Evolutionary conservation across 2,797 vertebrate species (phyloP), one percentile per base, ranked within the genome.

Genomic region (Poeciliopsis turneri): DNA sequence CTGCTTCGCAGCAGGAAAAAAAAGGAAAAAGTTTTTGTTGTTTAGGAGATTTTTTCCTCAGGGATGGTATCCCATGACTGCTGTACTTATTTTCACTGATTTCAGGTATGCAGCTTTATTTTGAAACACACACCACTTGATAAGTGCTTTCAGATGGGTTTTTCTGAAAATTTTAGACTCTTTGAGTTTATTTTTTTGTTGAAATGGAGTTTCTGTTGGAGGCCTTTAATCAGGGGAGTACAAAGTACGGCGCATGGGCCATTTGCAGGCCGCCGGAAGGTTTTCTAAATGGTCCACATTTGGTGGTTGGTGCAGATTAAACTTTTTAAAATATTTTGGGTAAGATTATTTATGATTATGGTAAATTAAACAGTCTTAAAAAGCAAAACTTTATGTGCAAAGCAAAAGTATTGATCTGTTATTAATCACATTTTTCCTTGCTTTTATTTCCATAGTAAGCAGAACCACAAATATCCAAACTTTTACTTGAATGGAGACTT

Each of bases 41-140:
- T 88, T 82, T 78, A 87, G 68, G 55, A 76, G 69, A 43, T 12
- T 1, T 87, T 53, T 72, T 85, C 85, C 86, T 84, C 79, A 6
- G 89, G 86, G 83, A 88, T 45, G 33, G 49, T 79, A 47, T 90
- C 78, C 76, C 74, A 75, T 81, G 82, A 83, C 72, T 82, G 70
- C 74, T 91, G 75, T 72, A 57, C 66, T 83, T 59, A 0, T 82
- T 82, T 86, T 88, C 74, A 91, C 87, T 85, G 82, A 85, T 87
- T 91, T 86, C 90, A 92, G 84, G 87, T 90, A 92, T 86, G 57
- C 77, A 73, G 72, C 71, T 82, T 83, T 76, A 78, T 72, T 84
- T 73, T 71, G 51, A 51, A 87, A 80, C 79, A 78, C 81, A 72
- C 20, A 4, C 74, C 78, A 30, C 70, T 88, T 53, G 79, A 87